A percentile compares a stretch with the other conserved stretches of the same genome.
These are phyloP conservation scores for Calyptommatus sinebrachiatus DNA, from an alignment of 2,113 vertebrate species.

Conservation along the genomic window DNA sequence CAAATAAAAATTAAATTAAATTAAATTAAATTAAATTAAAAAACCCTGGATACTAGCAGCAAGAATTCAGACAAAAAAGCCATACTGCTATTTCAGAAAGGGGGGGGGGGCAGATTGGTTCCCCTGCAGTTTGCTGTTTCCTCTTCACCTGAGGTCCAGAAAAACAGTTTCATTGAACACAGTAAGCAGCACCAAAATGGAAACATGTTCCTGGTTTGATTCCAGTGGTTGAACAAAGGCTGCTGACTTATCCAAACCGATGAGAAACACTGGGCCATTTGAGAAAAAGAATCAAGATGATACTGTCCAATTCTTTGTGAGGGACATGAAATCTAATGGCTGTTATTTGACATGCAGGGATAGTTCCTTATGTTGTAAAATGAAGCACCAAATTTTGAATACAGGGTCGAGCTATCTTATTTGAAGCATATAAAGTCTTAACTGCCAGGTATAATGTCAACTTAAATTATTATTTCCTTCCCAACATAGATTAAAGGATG, in stretches of 20 bases:
- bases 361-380: constrained; percentile 45
- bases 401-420: constrained; percentile 49
- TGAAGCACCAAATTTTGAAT: constrained; percentile 53
- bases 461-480: constrained; percentile 68
- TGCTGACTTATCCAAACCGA: not conserved
- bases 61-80: too few relatives aligned
- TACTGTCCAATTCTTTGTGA: not conserved
- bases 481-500: constrained; percentile 58
- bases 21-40: too few relatives aligned
- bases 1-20: too few relatives aligned
- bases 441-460: constrained; percentile 63
- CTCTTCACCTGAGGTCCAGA: too few relatives aligned
- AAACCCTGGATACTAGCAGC: too few relatives aligned
- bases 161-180: too few relatives aligned
- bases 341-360: constrained; percentile 43
- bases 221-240: not conserved
- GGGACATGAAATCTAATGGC: constrained; percentile 22
- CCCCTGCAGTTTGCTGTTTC: too few relatives aligned
- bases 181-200: too few relatives aligned
- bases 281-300: not conserved
- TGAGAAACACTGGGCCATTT: not conserved
- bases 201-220: too few relatives aligned
- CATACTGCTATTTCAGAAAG: too few relatives aligned
- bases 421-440: constrained; percentile 58
- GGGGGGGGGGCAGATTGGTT: too few relatives aligned